Evolutionary conservation across 2,113 vertebrate species (phyloP), one percentile per base, ranked within the genome.

Genomic region (Coreoperca whiteheadi): DNA sequence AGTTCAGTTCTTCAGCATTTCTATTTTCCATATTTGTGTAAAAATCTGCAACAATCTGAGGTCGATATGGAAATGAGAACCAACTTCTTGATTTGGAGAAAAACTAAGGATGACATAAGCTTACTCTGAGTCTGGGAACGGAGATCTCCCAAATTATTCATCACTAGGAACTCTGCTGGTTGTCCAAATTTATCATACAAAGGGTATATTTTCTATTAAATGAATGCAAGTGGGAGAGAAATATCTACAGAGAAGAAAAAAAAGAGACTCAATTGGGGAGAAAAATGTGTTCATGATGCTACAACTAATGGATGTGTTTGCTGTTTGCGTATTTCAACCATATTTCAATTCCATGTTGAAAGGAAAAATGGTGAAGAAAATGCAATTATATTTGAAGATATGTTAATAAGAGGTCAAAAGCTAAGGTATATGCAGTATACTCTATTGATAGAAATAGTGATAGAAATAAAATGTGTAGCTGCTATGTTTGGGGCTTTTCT

Each of bases 81-180:
- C 4, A 11, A 53, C 8, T 32, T 71, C 34, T 61, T 72, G n/a
- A 74, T 51, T 28, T 53, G 32, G 0, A 53, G 72, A 76, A 20
- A 73, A 77, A 61, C 32, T 34, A 18, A 72, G 2, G 59, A 66
- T 77, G 84, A 48, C 34, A 54, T 51, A 14, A 34, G 59, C 11
- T 46, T 15, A 73, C 71, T 72, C 32, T 77, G 34, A 64, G 48
- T 63, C 54, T 15, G n/a, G 57, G 4, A 64, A 57, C 51, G 20
- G 61, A 77, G 12, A 50, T 77, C 57, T 68, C 65, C n/a, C 28
- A 56, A 74, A 67, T 76, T 41, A 87, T 73, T 80, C 37, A 79
- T 57, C 37, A 54, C 25, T 54, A 37, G 10, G 16, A 79, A 20
- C 10, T 70, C 71, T 18, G 53, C 67, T 56, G 6, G 66, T 53